Percentiles rank a stretch among this genome's conserved stretches.
These are phyloP conservation scores for Ypsolopha scabrella DNA, from an alignment of 2,888 invertebrate species.

Conservation along the genomic window DNA sequence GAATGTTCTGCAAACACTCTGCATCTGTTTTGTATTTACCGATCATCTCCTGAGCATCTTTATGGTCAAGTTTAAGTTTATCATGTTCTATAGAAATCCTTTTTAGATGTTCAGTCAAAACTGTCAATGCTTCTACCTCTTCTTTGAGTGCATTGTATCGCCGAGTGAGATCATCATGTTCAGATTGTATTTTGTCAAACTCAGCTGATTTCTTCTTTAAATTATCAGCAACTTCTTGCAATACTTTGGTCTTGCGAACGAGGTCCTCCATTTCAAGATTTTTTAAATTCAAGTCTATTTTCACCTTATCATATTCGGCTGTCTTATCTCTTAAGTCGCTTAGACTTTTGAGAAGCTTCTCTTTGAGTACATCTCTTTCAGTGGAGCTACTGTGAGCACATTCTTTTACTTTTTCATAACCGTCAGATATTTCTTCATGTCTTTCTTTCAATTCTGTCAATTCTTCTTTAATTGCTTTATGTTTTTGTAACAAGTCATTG, in stretches of 20 bases:
- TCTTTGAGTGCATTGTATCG: constrained; percentile 50
- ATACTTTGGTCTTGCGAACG: constrained; percentile 42
- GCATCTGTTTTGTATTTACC: constrained; percentile 42
- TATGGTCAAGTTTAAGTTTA: constrained; percentile 46
- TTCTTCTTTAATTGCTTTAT: constrained; percentile 65
- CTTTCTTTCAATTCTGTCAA: constrained; percentile 61
- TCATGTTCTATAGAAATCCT: constrained; percentile 53
- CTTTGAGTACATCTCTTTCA: constrained; percentile 46
- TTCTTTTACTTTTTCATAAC: constrained; percentile 62
- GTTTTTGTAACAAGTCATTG: constrained; percentile 70
- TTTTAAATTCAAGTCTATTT: constrained; percentile 51
- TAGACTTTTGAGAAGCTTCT: constrained; percentile 39
- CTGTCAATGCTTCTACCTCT: constrained; percentile 52
- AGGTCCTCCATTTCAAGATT: constrained; percentile 55
- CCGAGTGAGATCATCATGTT: constrained; percentile 41
- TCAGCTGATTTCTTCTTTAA: constrained; percentile 49
- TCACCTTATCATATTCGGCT: constrained; percentile 40
- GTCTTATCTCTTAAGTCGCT: constrained; percentile 44
- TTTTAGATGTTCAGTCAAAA: constrained; percentile 48
- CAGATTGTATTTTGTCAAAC: constrained; percentile 40
- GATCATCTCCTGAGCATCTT: constrained; percentile 38
- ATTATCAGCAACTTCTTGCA: constrained; percentile 49
- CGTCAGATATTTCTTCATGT: constrained; percentile 59
- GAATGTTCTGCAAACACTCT: constrained; percentile 52
- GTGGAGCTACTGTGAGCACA: constrained; percentile 31